phyloP scores from a whole-genome alignment of 2,113 vertebrate species.

The Cyanoliseus patagonus region DNA sequence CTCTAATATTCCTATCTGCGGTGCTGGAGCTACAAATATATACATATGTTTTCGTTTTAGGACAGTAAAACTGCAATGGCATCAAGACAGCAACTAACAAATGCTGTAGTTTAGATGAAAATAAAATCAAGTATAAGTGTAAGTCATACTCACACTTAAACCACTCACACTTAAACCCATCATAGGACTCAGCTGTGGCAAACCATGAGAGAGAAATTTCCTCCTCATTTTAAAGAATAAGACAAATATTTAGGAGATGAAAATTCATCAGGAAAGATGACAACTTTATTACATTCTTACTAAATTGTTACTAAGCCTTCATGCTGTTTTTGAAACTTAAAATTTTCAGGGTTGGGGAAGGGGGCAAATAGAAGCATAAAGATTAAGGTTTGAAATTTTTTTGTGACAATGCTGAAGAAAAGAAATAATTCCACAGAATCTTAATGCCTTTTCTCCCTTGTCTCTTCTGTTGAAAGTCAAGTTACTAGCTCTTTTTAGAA shows the following conservation, averaged over 20 bases:
- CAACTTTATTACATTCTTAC: background rate
- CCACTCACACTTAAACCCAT: background rate
- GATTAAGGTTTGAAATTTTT: background rate
- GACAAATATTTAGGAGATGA: background rate
- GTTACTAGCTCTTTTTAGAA: background rate
- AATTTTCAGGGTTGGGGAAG: background rate
- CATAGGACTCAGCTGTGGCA: background rate
- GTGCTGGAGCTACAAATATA: background rate
- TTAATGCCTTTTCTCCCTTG: background rate
- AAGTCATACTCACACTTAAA: background rate
- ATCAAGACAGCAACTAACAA: background rate
- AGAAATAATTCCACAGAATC: background rate
- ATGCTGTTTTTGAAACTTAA: background rate
- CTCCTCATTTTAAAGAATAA: background rate
- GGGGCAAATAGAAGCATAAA: background rate
- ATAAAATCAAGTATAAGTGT: background rate
- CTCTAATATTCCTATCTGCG: background rate
- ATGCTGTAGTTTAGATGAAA: background rate
- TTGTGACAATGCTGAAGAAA: background rate
- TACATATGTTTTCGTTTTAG: background rate
- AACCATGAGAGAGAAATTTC: background rate
- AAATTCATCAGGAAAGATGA: background rate
- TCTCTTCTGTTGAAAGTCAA: background rate
- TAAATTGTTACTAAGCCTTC: background rate
- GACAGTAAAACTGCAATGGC: background rate